Evolutionary conservation across 2,113 vertebrate species (phyloP), one percentile per base, ranked within the genome.

Genomic region (Toxotes chatareus): DNA sequence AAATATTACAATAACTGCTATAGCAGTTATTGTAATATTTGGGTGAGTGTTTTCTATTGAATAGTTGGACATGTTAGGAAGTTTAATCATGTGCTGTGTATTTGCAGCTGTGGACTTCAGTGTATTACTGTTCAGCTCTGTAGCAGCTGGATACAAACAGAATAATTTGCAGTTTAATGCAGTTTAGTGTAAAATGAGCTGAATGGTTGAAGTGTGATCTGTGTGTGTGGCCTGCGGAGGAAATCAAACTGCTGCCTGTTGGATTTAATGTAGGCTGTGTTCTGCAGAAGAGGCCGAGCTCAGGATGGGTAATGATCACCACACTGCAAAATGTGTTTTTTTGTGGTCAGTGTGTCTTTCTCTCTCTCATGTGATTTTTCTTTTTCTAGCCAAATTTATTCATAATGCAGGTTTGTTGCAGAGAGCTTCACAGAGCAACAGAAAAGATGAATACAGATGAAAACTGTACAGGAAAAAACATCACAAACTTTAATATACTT

Each of bases 381-480:
- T 16, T 38, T 65, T 27, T 36, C 36, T 60, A 17, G 53, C 34
- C 60, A 56, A 5, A 79, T 71, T 11, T 61, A 56, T 51, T 78
- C 73, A 79, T 70, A 23, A 34, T 65, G 65, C 19, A 16, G 57
- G 34, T 69, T 42, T 64, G 73, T 79, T 31, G 47, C 60, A 21
- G 11, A 1, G 51, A 62, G 61, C 27, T 78, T 73, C 31, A 36
- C n/a, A 0, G 11, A 40, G 46, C 62, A 32, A 21, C 40, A 65
- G 59, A 16, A 69, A 16, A 76, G 36, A 62, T 55, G 66, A 80
- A 70, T 66, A 34, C 57, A 49, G 67, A 72, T 53, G 42, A 60
- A 49, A 76, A n/a, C 32, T 59, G n/a, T 0, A 8, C 57, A 12
- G 23, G 34, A 60, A 11, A 40, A 40, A 31, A 34, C 9, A 71